Evolutionary conservation across 2,797 vertebrate genomes (phyloP), one percentile per base, ranked within the genome.

Genomic region (Limnodromus scolopaceus): DNA sequence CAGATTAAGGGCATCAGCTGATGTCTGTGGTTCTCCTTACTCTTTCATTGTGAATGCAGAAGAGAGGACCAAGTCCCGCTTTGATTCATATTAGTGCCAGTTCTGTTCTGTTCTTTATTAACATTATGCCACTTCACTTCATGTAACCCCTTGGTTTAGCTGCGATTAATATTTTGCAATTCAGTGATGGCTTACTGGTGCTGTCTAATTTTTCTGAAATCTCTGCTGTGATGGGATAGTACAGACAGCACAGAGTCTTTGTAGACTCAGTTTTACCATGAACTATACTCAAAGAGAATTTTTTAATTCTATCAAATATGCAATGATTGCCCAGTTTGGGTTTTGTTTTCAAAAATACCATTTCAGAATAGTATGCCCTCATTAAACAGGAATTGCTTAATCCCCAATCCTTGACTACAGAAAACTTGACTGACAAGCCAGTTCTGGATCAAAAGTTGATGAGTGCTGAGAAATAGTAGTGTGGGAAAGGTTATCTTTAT

Each of bases 401-500:
- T 83, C 63, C 60, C 38, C 61, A 43, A 15, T 70, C 46, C 69
- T 24, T 89, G 65, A 79, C 89, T 94, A 34, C 51, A 36, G 90
- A 92, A 81, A 93, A 92, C 72, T 48, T 87, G 84, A 92, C 79
- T 87, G 83, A 80, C 74, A 81, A 83, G 85, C 91, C 85, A 79
- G 63, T 89, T 90, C 72, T 91, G 94, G 78, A 95, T 83, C 66
- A 89, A 78, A 92, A 87, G 79, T 51, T 80, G 58, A 84, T 53
- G 51, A 80, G 30, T 1, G 0, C 70, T 91, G 68, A 87, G 82
- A 80, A 92, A 95, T 84, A 71, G 70, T 54, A 87, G 61, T 84
- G 79, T 89, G 74, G 58, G 70, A 89, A 95, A 96, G 55, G 70
- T 89, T 45, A 30, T 92, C 78, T 87, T 96, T 84, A 34, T 93